Evolutionary conservation across 2,113 vertebrate genomes (phyloP), one percentile per base, ranked within the genome.

Genomic region (Pangasianodon gigas): DNA sequence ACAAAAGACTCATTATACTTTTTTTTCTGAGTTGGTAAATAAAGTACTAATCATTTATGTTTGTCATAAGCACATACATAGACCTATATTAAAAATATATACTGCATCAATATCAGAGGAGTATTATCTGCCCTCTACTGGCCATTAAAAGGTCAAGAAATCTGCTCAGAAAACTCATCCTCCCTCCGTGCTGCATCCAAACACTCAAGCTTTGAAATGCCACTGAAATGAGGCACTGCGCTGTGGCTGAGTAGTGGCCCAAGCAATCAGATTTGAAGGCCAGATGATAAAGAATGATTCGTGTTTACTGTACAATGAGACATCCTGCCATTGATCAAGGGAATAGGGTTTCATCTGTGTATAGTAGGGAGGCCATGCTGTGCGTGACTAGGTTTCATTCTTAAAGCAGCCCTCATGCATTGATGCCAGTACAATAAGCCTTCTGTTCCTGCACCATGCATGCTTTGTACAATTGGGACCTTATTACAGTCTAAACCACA

Each of bases 111-210:
- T 46, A 84, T 83, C 52, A 58, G 13, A 90, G 91, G 29, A 92
- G 93, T 90, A 87, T 88, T 77, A 92, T 54, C 69, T 90, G 94
- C 95, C 94, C 93, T 95, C 95, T 95, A 92, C 93, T 95, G 94
- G 94, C 67, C 52, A 89, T 86, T 75, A 48, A 90, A 85, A 90
- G 86, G 84, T 86, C 79, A 90, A 62, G 71, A 77, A 75, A 89
- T 19, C 13, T 41, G 37, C 69, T 77, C 26, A 46, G 51, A 19
- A 79, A 82, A 87, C 65, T 87, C 37, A 21, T 88, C 65, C 16
- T 62, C 54, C 56, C 83, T 74, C 41, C 54, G 71, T 84, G 65
- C 86, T 87, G 79, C 84, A 87, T n/a, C 44, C 37, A 32, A 80
- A 87, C 80, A 58, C 58, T 58, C 24, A 29, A 18, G 54, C 54